Percentiles rank a stretch among this genome's conserved stretches.
These are phyloP conservation scores for Balanococcus diminutus DNA, from an alignment of 2,888 invertebrate genomes.

Conservation along the genomic window DNA sequence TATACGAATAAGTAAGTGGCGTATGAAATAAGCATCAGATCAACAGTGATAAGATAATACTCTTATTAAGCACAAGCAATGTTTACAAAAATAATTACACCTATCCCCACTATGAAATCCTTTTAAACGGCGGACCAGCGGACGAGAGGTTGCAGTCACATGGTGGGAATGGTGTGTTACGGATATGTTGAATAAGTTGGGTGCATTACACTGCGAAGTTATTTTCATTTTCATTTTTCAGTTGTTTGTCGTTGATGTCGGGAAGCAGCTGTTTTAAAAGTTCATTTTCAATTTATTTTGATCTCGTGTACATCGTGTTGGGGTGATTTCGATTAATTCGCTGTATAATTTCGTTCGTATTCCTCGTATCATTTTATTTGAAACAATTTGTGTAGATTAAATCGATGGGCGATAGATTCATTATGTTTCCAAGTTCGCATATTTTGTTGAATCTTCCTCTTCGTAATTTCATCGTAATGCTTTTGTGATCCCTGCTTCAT, in stretches of 20 bases:
- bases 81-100: slow-evolving; percentile 5
- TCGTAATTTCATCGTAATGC: background rate
- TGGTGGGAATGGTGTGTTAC: slow-evolving; percentile 3
- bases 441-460: no score
- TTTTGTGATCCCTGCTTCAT: background rate
- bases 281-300: slow-evolving; percentile 6
- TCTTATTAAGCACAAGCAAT: background rate
- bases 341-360: background rate
- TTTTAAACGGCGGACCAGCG: background rate
- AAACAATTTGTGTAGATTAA: background rate
- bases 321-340: background rate
- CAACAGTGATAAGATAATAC: background rate
- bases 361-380: background rate
- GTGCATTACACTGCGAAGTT: slow-evolving; percentile 15
- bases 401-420: background rate
- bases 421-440: no score
- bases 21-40: background rate
- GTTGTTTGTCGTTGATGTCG: slow-evolving; percentile 32
- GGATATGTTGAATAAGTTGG: background rate
- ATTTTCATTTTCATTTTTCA: no score
- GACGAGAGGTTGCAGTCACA: slow-evolving; percentile 14
- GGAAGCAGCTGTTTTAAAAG: background rate
- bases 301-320: background rate
- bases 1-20: no score
- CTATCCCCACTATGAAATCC: slow-evolving; percentile 9